Base-by-base conservation (phyloP, 2,113 vertebrate species). In the Oreochromis tanganicae region DNA sequence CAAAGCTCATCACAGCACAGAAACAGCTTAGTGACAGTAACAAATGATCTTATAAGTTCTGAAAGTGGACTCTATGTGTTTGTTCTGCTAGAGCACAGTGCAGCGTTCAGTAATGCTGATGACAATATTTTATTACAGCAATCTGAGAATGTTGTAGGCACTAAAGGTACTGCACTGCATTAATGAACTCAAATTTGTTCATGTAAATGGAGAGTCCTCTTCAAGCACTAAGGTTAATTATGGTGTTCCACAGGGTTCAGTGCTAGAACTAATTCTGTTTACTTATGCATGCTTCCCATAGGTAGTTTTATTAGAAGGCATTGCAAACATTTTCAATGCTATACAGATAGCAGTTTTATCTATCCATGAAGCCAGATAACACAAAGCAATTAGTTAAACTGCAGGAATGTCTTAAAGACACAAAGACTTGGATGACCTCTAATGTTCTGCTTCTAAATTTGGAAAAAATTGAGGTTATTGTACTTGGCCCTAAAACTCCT, bases 381-480 rank as follows among this genome's bases (percentile, higher is more conserved):
- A 63, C 9, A 63, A 4, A 36, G 5, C 59, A 34, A 36, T 63
- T 19, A 1, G 59, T 63, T 36, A 19, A 36, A 0, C 59, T 63
- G 0, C 16, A 0, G 16, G 3, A 19, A 63, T 19, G 29, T 34
- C 59, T 34, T 63, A 63, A 63, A 59, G 27, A 63, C 59, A 63
- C 1, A 36, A 7, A 11, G 59, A 36, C 32, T 1, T 36, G 59
- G 32, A 63, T 63, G 59, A 11, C 17, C 32, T 36, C 59, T 36
- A 63, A 63, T 4, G n/a, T 36, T 63, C 59, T n/a, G 17, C 32
- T 36, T 36, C 59, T 63, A 1, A 7, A 63, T 11, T 63, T 1
- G 0, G 17, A 63, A 36, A 0, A n/a, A 63, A 63, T 0, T 63
- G 5, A 63, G 32, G 0, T 36, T 0, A 36, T 63, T 63, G 32